Percentiles rank a stretch among this genome's conserved stretches.
Conservation (phyloP, 2,888 invertebrate species). For the Endomychus coccineus region DNA sequence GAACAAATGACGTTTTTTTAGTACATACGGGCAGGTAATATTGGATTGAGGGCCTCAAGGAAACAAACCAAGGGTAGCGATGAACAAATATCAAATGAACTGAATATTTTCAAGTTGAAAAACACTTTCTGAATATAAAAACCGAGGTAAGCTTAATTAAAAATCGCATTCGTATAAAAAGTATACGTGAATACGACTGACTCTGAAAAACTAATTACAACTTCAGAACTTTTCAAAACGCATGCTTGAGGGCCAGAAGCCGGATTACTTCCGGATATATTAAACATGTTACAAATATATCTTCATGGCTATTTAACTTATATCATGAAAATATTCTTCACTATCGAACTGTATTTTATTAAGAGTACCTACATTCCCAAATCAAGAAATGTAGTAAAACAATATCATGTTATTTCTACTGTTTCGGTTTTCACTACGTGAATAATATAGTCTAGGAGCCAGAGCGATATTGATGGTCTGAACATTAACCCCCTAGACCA, state of each 20-base stretch:
- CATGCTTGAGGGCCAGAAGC: constrained; percentile 34
- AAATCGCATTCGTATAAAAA: constrained; percentile 40
- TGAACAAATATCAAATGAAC: constrained; percentile 41
- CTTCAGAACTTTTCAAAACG: constrained; percentile 40
- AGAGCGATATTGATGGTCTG: no score
- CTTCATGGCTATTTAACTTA: constrained; percentile 27
- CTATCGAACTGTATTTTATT: no score
- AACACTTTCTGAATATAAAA: constrained; percentile 43
- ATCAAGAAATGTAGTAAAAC: no score
- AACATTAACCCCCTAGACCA: no score
- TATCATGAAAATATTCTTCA: constrained; percentile 33
- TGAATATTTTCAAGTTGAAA: constrained; percentile 42
- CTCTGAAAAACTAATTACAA: constrained; percentile 41
- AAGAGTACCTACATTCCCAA: no score
- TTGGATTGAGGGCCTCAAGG: constrained; percentile 33
- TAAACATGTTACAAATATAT: constrained; percentile 21
- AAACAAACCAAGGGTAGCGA: constrained; percentile 39
- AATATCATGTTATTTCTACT: no score
- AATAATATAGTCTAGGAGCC: no score
- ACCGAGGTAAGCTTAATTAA: constrained; percentile 43
- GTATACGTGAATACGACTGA: constrained; percentile 36
- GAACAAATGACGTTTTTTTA: constrained; percentile 19
- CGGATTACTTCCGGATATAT: constrained; percentile 13
- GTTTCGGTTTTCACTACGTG: no score
- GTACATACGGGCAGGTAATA: constrained; percentile 27